A percentile compares a stretch with the other conserved stretches of the same genome.
Evolutionary conservation across 53 echinoderm and acorn worm species (phyloP).

Genomic region (Henricia sp.): DNA sequence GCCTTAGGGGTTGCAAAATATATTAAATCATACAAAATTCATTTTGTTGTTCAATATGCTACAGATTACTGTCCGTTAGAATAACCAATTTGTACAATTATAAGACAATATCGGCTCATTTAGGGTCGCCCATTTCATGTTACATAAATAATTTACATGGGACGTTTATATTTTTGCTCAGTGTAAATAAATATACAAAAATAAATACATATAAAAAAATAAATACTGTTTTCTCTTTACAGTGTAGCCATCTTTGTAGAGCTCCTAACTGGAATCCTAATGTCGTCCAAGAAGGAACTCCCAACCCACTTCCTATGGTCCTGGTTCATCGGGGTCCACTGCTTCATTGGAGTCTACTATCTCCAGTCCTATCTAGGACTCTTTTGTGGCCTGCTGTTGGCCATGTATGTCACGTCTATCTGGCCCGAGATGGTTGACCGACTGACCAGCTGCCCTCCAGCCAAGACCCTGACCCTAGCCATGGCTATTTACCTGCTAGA

Average conservation of each 20-base stretch:
- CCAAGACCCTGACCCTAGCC: slow-evolving; percentile 73
- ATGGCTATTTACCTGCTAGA: slow-evolving; percentile 78
- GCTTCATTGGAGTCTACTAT: slow-evolving; percentile 76
- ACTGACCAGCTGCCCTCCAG: slow-evolving; percentile 84
- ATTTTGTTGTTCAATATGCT: too few species aligned
- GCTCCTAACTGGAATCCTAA: slow-evolving; percentile 81
- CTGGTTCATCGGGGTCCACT: slow-evolving; percentile 92
- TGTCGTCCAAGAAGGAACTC: slow-evolving; percentile 85
- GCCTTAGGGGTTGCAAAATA: too few species aligned
- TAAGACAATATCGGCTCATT: too few species aligned
- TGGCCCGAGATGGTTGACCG: slow-evolving; percentile 96
- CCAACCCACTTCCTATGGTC: slow-evolving; percentile 87
- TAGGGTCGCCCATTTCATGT: too few species aligned
- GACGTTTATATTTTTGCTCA: too few species aligned
- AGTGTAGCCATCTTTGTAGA: slow-evolving; percentile 90
- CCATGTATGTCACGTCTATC: slow-evolving; percentile 77
- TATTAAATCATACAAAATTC: too few species aligned
- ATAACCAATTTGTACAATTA: too few species aligned
- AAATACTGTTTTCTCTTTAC: not conserved
- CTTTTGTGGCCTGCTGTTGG: slow-evolving; percentile 78
- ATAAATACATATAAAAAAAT: not conserved
- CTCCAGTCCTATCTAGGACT: slow-evolving; percentile 68
- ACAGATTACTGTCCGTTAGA: too few species aligned
- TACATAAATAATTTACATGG: too few species aligned
- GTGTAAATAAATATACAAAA: not conserved